phyloP scores from a whole-genome alignment of 1,140 invertebrate species.

The Brachionus sp. region DNA sequence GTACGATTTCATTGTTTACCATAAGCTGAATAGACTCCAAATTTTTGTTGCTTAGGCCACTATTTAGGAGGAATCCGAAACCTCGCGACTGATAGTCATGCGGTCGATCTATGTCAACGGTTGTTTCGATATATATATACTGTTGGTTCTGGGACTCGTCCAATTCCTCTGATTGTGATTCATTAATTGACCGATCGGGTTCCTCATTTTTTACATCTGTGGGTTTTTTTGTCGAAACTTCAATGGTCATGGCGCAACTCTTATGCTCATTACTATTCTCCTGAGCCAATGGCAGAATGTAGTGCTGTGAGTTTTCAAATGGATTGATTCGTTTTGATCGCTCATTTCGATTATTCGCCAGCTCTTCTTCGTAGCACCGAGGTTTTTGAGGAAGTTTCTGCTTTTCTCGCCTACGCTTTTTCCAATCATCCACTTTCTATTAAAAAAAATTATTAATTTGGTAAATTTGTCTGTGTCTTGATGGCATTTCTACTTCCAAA shows the following conservation, averaged over 20 bases:
- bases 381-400: constrained; percentile 23
- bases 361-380: constrained; percentile 1
- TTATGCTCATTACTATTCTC: background rate
- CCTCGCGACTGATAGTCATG: background rate
- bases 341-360: background rate
- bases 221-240: background rate
- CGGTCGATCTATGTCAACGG: constrained; percentile 5
- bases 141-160: constrained; percentile 14
- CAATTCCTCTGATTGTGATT: background rate
- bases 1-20: background rate
- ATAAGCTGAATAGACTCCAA: background rate
- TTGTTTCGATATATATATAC: constrained; percentile 19
- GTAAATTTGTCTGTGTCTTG: background rate
- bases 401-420: constrained; percentile 25
- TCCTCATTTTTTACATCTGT: background rate
- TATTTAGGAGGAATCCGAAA: constrained; percentile 17
- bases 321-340: background rate
- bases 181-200: background rate
- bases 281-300: constrained; percentile 23
- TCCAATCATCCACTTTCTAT: constrained; percentile 42
- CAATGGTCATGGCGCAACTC: background rate
- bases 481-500: background rate
- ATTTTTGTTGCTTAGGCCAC: background rate
- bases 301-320: constrained; percentile 35
- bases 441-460: background rate